phyloP scores from a whole-genome alignment of 2,113 vertebrate genomes.

The Bathybates hornii region DNA sequence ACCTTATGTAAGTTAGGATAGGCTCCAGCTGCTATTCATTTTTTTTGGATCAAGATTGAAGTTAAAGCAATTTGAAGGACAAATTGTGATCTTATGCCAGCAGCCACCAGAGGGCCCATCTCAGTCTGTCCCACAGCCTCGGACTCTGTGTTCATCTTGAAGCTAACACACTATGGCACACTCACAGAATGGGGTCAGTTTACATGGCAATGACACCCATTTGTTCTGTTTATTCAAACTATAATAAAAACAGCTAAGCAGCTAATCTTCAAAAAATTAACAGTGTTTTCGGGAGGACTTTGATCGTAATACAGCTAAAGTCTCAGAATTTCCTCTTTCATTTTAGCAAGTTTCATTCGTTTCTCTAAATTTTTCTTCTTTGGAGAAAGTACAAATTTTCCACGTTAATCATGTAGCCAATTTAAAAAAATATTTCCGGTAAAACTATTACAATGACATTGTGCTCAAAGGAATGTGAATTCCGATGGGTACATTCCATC shows the following conservation, averaged over 20 bases:
- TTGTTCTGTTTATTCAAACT: not conserved
- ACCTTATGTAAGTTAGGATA: not conserved
- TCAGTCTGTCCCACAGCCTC: not conserved
- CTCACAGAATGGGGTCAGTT: not conserved
- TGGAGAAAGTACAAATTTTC: not conserved
- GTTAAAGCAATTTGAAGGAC: not conserved
- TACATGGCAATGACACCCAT: not conserved
- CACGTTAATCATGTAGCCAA: not conserved
- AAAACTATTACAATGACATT: not conserved
- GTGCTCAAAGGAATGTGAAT: conserved; percentile 30
- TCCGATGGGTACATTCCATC: conserved; percentile 7
- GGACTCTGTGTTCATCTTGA: not conserved
- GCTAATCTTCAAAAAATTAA: not conserved
- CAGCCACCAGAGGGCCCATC: not conserved
- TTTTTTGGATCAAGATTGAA: not conserved
- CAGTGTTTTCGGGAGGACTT: not conserved
- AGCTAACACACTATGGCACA: not conserved
- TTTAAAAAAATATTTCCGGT: not conserved
- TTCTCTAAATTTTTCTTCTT: not conserved
- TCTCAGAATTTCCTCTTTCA: not conserved
- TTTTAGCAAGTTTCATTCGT: not conserved
- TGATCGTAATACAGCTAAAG: not conserved
- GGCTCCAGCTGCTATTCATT: not conserved
- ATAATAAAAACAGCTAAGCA: not conserved
- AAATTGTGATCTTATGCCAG: not conserved